A percentile compares a stretch with the other conserved stretches of the same genome.
Evolutionary conservation across 2,797 vertebrate species (phyloP).

Genomic region (Propithecus deckenii): DNA sequence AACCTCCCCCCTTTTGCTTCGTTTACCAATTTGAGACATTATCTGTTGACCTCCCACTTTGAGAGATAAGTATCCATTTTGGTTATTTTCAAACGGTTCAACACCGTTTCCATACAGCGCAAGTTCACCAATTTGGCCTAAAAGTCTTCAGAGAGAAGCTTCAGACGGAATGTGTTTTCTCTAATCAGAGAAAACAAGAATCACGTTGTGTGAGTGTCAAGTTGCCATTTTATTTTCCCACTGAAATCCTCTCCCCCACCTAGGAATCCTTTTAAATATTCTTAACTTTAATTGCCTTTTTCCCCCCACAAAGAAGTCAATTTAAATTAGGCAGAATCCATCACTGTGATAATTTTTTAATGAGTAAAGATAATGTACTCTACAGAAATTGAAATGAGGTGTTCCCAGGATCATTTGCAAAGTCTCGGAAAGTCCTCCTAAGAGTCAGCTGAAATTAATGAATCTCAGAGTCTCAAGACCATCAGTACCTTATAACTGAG

Average conservation of each 20-base stretch:
- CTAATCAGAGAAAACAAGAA: conserved; percentile 42
- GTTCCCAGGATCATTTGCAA: conserved; percentile 75
- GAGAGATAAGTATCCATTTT: background rate
- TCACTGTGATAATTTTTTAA: conserved; percentile 82
- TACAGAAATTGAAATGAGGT: conserved; percentile 75
- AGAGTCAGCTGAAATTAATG: conserved; percentile 73
- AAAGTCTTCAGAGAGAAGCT: background rate
- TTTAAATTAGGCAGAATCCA: conserved; percentile 81
- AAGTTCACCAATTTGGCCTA: background rate
- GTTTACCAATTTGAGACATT: background rate
- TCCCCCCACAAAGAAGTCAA: conserved; percentile 76
- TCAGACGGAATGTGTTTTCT: background rate
- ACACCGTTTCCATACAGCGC: background rate
- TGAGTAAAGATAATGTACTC: conserved; percentile 81
- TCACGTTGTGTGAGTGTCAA: background rate
- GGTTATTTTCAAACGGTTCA: conserved; percentile 33
- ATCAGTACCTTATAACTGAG: background rate
- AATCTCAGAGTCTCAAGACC: conserved; percentile 34
- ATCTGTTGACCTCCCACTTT: background rate
- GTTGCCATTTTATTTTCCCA: conserved; percentile 67
- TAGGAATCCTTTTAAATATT: conserved; percentile 77
- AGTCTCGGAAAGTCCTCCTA: conserved; percentile 61
- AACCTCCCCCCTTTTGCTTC: background rate
- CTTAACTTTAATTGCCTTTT: conserved; percentile 78
- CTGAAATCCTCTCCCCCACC: conserved; percentile 56